phyloP scores from a whole-genome alignment of 2,888 invertebrate genomes.

The Trissolcus japonicus region DNA sequence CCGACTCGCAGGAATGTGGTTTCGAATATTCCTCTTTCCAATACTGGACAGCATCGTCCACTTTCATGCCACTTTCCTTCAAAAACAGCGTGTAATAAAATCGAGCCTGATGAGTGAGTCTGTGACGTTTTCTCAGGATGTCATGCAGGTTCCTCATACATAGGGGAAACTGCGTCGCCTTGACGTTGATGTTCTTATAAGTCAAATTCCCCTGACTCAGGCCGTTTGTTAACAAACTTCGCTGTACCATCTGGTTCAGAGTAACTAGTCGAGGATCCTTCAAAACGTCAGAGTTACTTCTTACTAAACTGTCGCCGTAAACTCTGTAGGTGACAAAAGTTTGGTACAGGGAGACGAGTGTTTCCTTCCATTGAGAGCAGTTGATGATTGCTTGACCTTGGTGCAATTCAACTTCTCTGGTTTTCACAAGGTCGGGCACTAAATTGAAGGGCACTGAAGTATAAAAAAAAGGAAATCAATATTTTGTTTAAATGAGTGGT shows the following conservation, averaged over 20 bases:
- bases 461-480: slow-evolving; percentile 53
- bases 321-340: slow-evolving; percentile 73
- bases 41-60: slow-evolving; percentile 81
- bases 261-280: slow-evolving; percentile 66
- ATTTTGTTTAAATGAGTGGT: not conserved
- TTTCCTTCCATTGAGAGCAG: slow-evolving; percentile 79
- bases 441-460: slow-evolving; percentile 78
- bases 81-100: slow-evolving; percentile 84
- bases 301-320: slow-evolving; percentile 47
- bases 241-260: slow-evolving; percentile 62
- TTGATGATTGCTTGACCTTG: slow-evolving; percentile 78
- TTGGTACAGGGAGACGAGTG: slow-evolving; percentile 77
- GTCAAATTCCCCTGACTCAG: slow-evolving; percentile 61
- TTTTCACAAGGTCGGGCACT: slow-evolving; percentile 78
- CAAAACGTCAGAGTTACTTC: slow-evolving; percentile 40
- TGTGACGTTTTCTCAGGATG: slow-evolving; percentile 78
- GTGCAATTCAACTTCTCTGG: slow-evolving; percentile 77
- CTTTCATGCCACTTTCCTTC: slow-evolving; percentile 83
- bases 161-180: slow-evolving; percentile 78
- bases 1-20: slow-evolving; percentile 74
- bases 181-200: slow-evolving; percentile 74
- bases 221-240: slow-evolving; percentile 52
- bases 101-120: slow-evolving; percentile 81
- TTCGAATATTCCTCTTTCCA: slow-evolving; percentile 82
- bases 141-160: slow-evolving; percentile 82